phyloP scores from a whole-genome alignment of 2,113 vertebrate species.

The Coregonus clupeaformis region DNA sequence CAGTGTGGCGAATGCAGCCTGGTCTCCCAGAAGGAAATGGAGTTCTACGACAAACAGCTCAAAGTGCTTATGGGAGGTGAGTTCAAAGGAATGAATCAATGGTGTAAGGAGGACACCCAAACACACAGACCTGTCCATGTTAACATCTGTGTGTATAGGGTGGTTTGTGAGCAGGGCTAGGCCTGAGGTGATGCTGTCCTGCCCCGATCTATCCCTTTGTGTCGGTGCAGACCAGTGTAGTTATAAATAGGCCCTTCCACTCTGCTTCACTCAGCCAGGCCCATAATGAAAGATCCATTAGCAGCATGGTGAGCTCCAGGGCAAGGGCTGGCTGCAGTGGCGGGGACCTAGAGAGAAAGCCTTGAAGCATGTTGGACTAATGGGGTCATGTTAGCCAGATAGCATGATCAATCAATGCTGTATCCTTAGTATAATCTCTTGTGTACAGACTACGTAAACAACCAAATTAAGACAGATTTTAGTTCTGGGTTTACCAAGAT shows the following conservation, averaged over 20 bases:
- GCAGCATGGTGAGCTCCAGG: not conserved
- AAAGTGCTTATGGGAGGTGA: slow-evolving; percentile 89
- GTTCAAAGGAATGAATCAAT: slow-evolving; percentile 17
- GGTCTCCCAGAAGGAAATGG: slow-evolving; percentile 84
- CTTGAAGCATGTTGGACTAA: not conserved
- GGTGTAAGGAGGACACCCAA: too few species aligned
- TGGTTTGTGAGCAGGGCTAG: not conserved
- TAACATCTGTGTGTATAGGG: not conserved
- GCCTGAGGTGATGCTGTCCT: not conserved
- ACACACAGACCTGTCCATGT: not conserved
- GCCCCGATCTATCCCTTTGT: not conserved
- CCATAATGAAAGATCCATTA: slow-evolving; percentile 47
- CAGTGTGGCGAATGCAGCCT: slow-evolving; percentile 88
- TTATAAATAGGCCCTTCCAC: slow-evolving; percentile 31
- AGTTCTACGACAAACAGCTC: slow-evolving; percentile 95
- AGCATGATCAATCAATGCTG: not conserved
- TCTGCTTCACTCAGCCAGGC: slow-evolving; percentile 18
- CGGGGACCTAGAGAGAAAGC: slow-evolving; percentile 4
- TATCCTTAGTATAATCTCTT: slow-evolving; percentile 12
- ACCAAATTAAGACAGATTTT: too few species aligned
- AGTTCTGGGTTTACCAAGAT: not conserved
- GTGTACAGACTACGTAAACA: not conserved
- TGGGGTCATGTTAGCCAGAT: slow-evolving; percentile 11
- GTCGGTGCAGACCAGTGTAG: slow-evolving; percentile 20
- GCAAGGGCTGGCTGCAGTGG: not conserved